phyloP scores from a whole-genome alignment of 2,888 invertebrate genomes.

The Eristalis intricaria region DNA sequence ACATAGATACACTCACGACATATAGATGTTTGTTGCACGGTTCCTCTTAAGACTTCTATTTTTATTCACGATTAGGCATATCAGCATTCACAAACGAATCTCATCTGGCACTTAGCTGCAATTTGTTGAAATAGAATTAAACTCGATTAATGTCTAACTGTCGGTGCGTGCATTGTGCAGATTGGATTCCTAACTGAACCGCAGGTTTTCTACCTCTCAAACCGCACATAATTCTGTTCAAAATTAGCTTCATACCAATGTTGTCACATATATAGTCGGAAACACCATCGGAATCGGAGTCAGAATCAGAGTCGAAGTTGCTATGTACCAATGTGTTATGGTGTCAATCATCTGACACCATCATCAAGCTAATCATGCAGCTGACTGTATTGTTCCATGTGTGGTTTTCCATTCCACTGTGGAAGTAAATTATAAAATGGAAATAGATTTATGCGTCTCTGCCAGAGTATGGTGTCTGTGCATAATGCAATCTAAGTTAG shows the following conservation, averaged over 20 bases:
- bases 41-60: background rate
- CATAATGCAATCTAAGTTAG: slow-evolving; percentile 31
- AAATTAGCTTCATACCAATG: slow-evolving; percentile 50
- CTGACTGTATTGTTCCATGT: slow-evolving; percentile 36
- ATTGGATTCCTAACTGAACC: slow-evolving; percentile 65
- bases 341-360: slow-evolving; percentile 67
- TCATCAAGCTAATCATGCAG: background rate
- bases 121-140: slow-evolving; percentile 60
- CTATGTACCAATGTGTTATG: slow-evolving; percentile 33
- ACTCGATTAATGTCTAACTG: background rate
- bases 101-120: slow-evolving; percentile 59
- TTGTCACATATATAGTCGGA: background rate
- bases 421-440: slow-evolving; percentile 43
- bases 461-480: background rate
- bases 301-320: slow-evolving; percentile 1
- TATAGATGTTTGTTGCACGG: slow-evolving; percentile 1
- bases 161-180: background rate
- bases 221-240: slow-evolving; percentile 64
- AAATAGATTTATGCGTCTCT: slow-evolving; percentile 23
- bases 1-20: background rate
- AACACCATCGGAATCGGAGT: background rate
- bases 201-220: slow-evolving; percentile 50
- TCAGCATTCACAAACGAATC: slow-evolving; percentile 4
- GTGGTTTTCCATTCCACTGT: slow-evolving; percentile 17
- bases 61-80: background rate